phyloP scores from a whole-genome alignment of 53 echinoderm and acorn worm species.

The Crossaster papposus region DNA sequence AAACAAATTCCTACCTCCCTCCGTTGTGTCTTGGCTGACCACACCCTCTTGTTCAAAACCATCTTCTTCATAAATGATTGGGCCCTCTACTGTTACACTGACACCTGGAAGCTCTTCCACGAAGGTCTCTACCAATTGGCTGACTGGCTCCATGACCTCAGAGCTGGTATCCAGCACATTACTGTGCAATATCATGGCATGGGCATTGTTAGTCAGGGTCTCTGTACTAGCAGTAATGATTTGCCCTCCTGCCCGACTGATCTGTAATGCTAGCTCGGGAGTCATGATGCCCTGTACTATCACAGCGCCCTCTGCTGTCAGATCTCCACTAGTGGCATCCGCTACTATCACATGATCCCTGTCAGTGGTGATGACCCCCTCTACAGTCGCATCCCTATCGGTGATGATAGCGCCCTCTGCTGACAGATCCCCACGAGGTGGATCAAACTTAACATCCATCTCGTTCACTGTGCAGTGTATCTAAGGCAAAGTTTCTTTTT shows the following conservation, averaged over 20 bases:
- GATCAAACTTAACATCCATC: too few relatives aligned
- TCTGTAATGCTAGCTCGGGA: slow-evolving; percentile 20
- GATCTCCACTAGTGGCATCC: background rate
- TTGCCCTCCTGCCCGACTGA: background rate
- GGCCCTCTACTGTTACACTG: slow-evolving; percentile 4
- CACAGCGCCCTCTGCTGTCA: slow-evolving; percentile 41
- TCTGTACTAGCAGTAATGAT: background rate
- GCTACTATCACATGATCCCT: too few relatives aligned
- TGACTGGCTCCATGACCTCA: background rate
- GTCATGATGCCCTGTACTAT: slow-evolving; percentile 9
- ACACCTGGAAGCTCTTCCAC: background rate
- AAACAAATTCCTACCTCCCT: background rate
- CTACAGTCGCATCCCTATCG: too few relatives aligned
- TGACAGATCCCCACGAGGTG: too few relatives aligned
- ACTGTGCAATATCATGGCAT: background rate
- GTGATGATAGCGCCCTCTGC: too few relatives aligned
- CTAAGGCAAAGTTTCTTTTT: too few relatives aligned
- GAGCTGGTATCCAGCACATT: background rate
- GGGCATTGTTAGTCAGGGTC: background rate
- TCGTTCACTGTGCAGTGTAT: too few relatives aligned
- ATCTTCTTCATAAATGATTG: background rate
- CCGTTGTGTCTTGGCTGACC: background rate
- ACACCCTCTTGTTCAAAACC: background rate
- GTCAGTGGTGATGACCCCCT: too few relatives aligned
- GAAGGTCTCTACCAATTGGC: background rate